Base-by-base conservation (phyloP, 2,888 invertebrate genomes). In the Drosophila barbarae region DNA sequence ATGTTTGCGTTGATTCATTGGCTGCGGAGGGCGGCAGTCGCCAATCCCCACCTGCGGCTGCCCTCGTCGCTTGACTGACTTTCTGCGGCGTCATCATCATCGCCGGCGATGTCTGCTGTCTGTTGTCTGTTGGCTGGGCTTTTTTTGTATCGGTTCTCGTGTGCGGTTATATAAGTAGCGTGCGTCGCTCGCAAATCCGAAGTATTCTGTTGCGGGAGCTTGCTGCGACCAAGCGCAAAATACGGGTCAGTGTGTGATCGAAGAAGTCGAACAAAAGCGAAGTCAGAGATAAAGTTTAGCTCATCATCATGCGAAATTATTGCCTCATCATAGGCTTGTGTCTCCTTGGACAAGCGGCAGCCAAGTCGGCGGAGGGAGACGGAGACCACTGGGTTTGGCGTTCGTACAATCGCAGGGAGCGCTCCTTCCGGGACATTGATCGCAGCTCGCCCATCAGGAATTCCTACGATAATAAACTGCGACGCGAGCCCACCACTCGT, bases 341-440 rank as follows among this genome's bases (percentile, higher is more conserved):
- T 32, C 65, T 69, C 61, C 13, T 84, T 51, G 59, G 55, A 6
- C n/a, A 60, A 30, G 72, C 54, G 9, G 32, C 35, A 5, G 86
- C 74, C 6, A 61, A 55, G 30, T 30, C 79, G 12, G 21, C 65
- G 21, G 70, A 49, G 7, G 50, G 30, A 0, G 82, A 83, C 36
- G 9, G n/a, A 1, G 87, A 83, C 55, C 85, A 80, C 52, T 89
- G 89, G 89, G 80, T 83, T 13, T 89, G 89, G 89, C 76, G 83
- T 21, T 77, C 72, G 6, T 69, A 71, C 32, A 79, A 63, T 39
- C 72, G 83, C 0, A 68, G 64, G 42, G 83, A 84, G 34, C 84
- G 87, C 10, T 77, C 76, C 1, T 82, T 83, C 39, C 75, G 66
- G 5, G 74, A 72, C 57, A 73, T 69, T 9, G 72, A 71, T 52